These are phyloP conservation scores for Anorthoa munda DNA, from an alignment of 2,888 invertebrate genomes.

Conservation along the genomic window DNA sequence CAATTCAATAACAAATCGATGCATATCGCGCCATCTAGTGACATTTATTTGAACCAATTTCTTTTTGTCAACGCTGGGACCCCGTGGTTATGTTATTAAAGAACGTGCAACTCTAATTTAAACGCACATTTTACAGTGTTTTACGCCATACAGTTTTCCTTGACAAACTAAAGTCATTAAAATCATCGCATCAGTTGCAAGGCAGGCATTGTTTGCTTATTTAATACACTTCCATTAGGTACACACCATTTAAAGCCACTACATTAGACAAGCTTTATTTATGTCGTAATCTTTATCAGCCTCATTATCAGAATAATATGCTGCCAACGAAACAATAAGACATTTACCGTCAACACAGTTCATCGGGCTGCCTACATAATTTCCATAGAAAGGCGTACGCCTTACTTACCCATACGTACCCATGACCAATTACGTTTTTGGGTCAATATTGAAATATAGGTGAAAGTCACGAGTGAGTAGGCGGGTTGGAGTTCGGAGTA, in stretches of 20 bases:
- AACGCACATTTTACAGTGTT: neutral
- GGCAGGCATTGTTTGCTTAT: slow-evolving; percentile 17
- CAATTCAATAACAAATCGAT: too few species aligned
- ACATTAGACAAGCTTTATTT: neutral
- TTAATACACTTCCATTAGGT: neutral
- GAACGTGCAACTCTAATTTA: neutral
- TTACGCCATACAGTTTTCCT: too few species aligned
- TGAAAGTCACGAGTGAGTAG: slow-evolving; percentile 56
- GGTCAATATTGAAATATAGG: slow-evolving; percentile 66
- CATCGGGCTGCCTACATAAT: slow-evolving; percentile 57
- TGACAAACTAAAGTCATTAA: too few species aligned
- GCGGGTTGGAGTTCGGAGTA: slow-evolving; percentile 37
- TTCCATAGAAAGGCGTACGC: slow-evolving; percentile 41
- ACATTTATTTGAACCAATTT: too few species aligned
- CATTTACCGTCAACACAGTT: slow-evolving; percentile 51
- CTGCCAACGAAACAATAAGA: slow-evolving; percentile 55
- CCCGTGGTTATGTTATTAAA: too few species aligned
- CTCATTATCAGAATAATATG: slow-evolving; percentile 32
- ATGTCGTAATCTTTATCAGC: slow-evolving; percentile 20
- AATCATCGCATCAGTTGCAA: neutral
- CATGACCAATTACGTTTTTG: slow-evolving; percentile 62
- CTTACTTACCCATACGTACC: too few species aligned
- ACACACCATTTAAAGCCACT: slow-evolving; percentile 14
- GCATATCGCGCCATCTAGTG: too few species aligned
- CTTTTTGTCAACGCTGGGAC: too few species aligned